phyloP scores from a whole-genome alignment of 2,113 vertebrate species.

The Mastomys natalensis region DNA sequence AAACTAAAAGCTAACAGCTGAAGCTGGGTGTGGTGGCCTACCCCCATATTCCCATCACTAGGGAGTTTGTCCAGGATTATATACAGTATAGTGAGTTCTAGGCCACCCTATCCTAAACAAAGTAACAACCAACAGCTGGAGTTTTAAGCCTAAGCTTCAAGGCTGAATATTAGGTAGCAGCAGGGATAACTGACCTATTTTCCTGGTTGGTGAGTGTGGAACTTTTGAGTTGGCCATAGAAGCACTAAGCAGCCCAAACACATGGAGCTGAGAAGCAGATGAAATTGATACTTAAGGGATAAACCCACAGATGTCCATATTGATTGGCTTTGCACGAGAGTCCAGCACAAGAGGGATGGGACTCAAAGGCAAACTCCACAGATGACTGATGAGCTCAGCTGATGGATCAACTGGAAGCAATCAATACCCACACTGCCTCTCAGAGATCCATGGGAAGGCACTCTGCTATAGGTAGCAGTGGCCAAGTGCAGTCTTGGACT shows the following conservation, averaged over 20 bases:
- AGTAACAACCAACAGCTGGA: neutral
- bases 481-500: slow-evolving; percentile 35
- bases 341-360: slow-evolving; percentile 75
- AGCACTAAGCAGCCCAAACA: neutral
- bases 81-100: neutral
- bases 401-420: slow-evolving; percentile 73
- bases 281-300: neutral
- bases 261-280: neutral
- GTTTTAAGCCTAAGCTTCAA: neutral
- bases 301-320: neutral
- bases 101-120: neutral
- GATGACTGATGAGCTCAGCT: slow-evolving; percentile 73
- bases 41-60: neutral
- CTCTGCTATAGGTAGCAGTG: neutral
- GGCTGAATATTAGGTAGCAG: neutral
- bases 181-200: neutral
- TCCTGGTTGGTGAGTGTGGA: neutral
- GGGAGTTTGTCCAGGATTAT: neutral
- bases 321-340: slow-evolving; percentile 74
- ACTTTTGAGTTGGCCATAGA: neutral
- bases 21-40: neutral
- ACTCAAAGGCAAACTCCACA: slow-evolving; percentile 78
- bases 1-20: neutral
- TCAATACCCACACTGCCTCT: slow-evolving; percentile 75
- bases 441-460: slow-evolving; percentile 63